phyloP scores from a whole-genome alignment of 2,888 invertebrate species.

The Brachypalpus laphriformis region DNA sequence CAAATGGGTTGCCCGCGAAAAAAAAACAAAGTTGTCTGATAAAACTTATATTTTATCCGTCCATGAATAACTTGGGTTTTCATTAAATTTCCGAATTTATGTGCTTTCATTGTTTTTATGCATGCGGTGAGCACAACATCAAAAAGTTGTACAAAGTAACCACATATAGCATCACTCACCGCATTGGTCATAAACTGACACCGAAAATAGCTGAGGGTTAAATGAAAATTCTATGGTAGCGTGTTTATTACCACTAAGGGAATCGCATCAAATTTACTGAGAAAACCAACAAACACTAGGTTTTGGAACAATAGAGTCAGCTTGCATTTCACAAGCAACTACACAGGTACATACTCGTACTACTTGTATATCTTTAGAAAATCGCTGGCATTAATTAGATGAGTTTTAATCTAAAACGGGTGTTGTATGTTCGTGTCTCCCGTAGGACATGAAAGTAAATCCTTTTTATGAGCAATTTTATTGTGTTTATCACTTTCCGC shows the following conservation, averaged over 20 bases:
- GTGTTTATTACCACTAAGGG: neutral
- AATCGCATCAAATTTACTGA: neutral
- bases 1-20: neutral
- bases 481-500: neutral
- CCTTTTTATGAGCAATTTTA: constrained; percentile 16
- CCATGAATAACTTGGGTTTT: neutral
- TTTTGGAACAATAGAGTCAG: neutral
- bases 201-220: neutral
- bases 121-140: neutral
- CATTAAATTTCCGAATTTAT: neutral
- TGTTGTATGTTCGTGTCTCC: neutral
- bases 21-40: neutral
- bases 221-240: neutral
- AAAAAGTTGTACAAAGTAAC: too few species aligned
- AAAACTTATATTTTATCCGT: too few species aligned
- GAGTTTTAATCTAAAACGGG: neutral
- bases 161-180: neutral
- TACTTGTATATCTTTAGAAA: neutral
- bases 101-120: neutral
- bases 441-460: neutral
- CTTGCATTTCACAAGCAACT: neutral
- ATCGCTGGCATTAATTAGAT: neutral
- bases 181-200: neutral
- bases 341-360: neutral
- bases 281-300: neutral